A percentile compares a stretch with the other conserved stretches of the same genome.
These are phyloP conservation scores for Crocuta crocuta DNA, from an alignment of 2,113 vertebrate species.

Conservation along the genomic window DNA sequence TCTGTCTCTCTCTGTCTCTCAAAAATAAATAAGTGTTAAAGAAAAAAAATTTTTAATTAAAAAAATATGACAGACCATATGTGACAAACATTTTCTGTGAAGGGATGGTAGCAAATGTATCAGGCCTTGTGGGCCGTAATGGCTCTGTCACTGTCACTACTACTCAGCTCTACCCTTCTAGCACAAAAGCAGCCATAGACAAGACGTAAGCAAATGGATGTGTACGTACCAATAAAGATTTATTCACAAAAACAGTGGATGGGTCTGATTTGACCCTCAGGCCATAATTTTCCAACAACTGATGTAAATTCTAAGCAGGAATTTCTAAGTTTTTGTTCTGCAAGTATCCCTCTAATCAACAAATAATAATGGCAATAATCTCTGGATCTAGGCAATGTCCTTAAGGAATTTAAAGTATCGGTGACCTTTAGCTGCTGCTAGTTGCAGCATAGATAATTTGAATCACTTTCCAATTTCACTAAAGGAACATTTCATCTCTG, in stretches of 20 bases:
- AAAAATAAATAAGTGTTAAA: no score
- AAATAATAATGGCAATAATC: conserved; percentile 2
- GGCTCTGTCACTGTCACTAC: neutral
- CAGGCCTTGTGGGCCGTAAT: neutral
- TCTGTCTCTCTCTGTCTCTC: no score
- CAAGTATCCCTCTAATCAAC: neutral
- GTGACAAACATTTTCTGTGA: neutral
- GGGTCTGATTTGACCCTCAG: neutral
- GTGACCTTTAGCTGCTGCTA: neutral
- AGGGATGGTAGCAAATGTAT: neutral
- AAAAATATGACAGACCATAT: neutral
- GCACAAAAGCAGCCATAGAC: neutral
- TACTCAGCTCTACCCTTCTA: neutral
- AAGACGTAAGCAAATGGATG: neutral
- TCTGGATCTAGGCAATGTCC: neutral
- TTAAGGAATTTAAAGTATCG: conserved; percentile 30
- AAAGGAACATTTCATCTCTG: conserved; percentile 31
- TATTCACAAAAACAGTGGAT: neutral
- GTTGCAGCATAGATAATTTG: neutral
- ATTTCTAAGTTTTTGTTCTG: neutral
- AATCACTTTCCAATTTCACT: neutral
- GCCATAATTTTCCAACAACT: neutral
- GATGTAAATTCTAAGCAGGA: neutral
- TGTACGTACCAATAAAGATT: conserved; percentile 1
- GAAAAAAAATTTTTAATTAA: no score